These are phyloP conservation scores for Mesorhabditis spiculigera DNA, from an alignment of 2,888 invertebrate genomes.

Conservation along the genomic window DNA sequence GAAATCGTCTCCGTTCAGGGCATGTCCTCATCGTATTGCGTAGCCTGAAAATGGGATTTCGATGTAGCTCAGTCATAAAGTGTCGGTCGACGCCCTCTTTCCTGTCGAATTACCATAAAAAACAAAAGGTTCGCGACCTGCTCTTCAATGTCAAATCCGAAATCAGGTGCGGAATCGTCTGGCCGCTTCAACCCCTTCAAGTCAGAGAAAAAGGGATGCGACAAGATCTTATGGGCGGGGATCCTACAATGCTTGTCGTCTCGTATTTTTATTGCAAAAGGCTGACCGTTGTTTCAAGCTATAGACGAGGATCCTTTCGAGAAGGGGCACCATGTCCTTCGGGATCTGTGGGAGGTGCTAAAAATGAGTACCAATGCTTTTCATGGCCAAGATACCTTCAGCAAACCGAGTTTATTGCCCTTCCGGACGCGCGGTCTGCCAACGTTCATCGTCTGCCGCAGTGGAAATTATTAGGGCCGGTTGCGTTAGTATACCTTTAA, in stretches of 20 bases:
- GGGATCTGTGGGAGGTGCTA: neutral
- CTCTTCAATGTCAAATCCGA: neutral
- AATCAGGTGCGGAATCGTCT: neutral
- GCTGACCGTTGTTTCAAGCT: neutral
- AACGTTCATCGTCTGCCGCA: neutral
- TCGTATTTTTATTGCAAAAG: too few species aligned
- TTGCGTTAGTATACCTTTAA: slow-evolving; percentile 25
- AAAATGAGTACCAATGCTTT: neutral
- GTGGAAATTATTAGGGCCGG: too few species aligned
- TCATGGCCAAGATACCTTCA: neutral
- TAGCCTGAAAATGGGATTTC: too few species aligned
- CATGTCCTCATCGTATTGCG: too few species aligned
- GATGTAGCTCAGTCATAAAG: too few species aligned
- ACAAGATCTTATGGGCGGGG: neutral
- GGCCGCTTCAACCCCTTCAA: neutral
- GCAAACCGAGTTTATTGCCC: neutral
- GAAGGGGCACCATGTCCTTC: neutral
- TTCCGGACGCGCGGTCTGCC: neutral
- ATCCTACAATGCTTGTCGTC: neutral
- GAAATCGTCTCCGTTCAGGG: too few species aligned
- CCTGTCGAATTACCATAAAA: too few species aligned
- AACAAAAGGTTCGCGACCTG: neutral
- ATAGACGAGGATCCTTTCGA: neutral
- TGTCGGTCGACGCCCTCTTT: too few species aligned
- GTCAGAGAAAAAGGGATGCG: neutral